Percentiles rank a stretch among this genome's conserved stretches.
phyloP scores from a whole-genome alignment of 2,797 vertebrate species.

The Acipenser transmontanus region DNA sequence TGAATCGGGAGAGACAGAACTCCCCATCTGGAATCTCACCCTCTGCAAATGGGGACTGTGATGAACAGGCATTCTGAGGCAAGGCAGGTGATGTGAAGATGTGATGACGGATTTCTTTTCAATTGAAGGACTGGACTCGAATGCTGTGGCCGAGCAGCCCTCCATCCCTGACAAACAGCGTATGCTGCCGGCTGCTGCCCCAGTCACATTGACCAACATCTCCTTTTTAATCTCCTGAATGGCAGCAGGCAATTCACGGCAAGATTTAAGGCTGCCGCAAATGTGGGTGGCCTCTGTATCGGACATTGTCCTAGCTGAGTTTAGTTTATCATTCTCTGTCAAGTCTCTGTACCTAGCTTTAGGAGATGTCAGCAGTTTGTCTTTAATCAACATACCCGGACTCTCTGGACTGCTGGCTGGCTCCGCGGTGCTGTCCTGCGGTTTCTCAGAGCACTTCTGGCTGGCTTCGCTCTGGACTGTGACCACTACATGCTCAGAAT shows the following conservation, averaged over 20 bases:
- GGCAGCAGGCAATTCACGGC: background rate
- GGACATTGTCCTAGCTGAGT: background rate
- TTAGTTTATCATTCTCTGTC: background rate
- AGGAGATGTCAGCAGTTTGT: no score
- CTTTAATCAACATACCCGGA: no score
- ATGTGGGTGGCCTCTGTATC: background rate
- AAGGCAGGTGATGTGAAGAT: slow-evolving; percentile 36
- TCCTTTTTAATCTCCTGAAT: slow-evolving; percentile 14
- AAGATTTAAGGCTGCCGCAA: slow-evolving; percentile 12
- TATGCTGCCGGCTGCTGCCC: slow-evolving; percentile 14
- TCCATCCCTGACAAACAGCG: slow-evolving; percentile 8
- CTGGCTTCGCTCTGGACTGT: slow-evolving; percentile 52
- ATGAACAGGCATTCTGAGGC: slow-evolving; percentile 37
- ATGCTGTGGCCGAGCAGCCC: background rate
- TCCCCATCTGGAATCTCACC: slow-evolving; percentile 74
- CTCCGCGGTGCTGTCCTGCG: background rate
- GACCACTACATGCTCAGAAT: slow-evolving; percentile 71
- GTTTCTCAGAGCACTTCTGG: slow-evolving; percentile 4
- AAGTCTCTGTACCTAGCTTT: no score
- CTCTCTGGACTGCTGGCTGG: slow-evolving; percentile 21
- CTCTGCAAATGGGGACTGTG: slow-evolving; percentile 44
- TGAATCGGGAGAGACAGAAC: slow-evolving; percentile 61
- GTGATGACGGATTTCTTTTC: slow-evolving; percentile 29
- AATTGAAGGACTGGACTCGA: background rate
- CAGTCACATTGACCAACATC: slow-evolving; percentile 13